Conservation (phyloP, 2,113 vertebrate species). For the Oncorhynchus mykiss region DNA sequence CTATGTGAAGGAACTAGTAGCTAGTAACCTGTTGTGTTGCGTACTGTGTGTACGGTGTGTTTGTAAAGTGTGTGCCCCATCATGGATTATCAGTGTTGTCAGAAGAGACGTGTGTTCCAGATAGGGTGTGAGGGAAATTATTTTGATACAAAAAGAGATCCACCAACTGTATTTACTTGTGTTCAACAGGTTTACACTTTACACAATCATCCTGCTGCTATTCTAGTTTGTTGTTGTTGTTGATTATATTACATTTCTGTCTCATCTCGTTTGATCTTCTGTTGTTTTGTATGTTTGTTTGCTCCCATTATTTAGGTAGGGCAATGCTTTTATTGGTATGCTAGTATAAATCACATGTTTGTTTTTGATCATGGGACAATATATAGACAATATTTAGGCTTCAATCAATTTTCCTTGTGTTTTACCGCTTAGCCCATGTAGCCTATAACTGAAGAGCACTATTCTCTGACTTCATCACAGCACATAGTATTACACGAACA, state of each 20-base stretch:
- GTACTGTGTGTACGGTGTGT: not conserved
- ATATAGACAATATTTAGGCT: too few relatives aligned
- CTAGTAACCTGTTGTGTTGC: not conserved
- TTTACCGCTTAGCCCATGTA: too few relatives aligned
- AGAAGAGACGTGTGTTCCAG: not conserved
- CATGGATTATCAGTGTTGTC: not conserved
- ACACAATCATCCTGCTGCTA: constrained; percentile 18
- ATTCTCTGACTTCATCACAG: too few relatives aligned
- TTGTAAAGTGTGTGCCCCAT: not conserved
- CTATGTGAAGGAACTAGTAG: too few relatives aligned
- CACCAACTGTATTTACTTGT: not conserved
- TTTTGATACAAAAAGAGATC: not conserved
- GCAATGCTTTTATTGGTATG: not conserved
- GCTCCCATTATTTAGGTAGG: not conserved
- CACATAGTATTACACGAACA: too few relatives aligned
- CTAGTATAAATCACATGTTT: too few relatives aligned
- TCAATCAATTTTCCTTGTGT: too few relatives aligned
- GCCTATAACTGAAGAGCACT: too few relatives aligned
- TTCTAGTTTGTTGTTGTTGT: constrained; percentile 16
- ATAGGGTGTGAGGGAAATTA: not conserved
- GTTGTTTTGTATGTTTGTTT: too few relatives aligned
- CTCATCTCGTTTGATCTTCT: not conserved
- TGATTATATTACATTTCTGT: constrained; percentile 3
- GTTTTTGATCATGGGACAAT: too few relatives aligned
- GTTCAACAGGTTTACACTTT: not conserved